Conservation (phyloP, 2,797 vertebrate genomes). For the Dendrocincla tyrannina region DNA sequence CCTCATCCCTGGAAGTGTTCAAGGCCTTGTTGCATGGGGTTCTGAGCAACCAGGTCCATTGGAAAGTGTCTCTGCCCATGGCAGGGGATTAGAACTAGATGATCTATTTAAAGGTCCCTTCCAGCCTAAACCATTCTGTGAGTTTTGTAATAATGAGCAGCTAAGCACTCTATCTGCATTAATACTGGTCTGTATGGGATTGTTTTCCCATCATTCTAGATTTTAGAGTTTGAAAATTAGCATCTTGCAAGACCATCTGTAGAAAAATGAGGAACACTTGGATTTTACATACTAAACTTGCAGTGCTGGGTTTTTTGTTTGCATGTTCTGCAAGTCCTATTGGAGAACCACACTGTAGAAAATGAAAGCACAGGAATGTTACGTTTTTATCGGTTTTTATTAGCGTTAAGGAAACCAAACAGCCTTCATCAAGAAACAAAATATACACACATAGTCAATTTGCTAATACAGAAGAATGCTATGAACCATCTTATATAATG, state of each 20-base stretch:
- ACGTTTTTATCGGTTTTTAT: not conserved
- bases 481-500: not conserved
- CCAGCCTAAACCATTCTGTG: not conserved
- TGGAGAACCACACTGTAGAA: not conserved
- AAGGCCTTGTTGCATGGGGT: not conserved
- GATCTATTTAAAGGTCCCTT: not conserved
- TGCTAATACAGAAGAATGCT: not conserved
- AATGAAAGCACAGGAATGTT: not conserved
- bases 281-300: not conserved
- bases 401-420: constrained; percentile 24
- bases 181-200: not conserved
- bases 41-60: not conserved
- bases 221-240: not conserved
- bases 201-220: not conserved
- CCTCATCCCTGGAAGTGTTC: not conserved
- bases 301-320: not conserved
- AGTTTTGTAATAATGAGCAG: not conserved
- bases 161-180: not conserved
- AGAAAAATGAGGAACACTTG: not conserved
- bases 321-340: not conserved
- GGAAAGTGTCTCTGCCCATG: not conserved
- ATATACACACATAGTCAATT: constrained; percentile 21
- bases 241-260: not conserved
- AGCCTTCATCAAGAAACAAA: constrained; percentile 15
- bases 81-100: not conserved